Conservation (phyloP, 2,888 invertebrate genomes). For the Platycheirus rosarum region DNA sequence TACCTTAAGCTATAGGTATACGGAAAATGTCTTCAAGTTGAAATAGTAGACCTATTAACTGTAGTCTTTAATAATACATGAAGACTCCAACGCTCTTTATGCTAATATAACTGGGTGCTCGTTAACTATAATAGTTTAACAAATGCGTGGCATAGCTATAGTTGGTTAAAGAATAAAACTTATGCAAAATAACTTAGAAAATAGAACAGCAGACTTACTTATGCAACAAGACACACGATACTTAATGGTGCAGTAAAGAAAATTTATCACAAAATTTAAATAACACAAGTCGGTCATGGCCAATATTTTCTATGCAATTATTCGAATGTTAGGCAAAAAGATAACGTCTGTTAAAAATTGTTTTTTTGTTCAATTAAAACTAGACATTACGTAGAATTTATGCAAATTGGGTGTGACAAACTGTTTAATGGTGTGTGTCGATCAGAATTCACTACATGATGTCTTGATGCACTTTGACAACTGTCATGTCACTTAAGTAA, state of each 20-base stretch:
- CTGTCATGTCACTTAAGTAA: too few species aligned
- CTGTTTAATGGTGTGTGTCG: too few species aligned
- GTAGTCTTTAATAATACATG: slow-evolving; percentile 4
- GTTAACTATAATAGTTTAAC: background rate
- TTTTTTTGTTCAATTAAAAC: too few species aligned
- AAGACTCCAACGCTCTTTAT: slow-evolving; percentile 9
- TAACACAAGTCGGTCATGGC: slow-evolving; percentile 23
- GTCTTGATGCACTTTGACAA: too few species aligned
- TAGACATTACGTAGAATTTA: too few species aligned
- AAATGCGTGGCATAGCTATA: background rate
- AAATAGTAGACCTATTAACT: background rate
- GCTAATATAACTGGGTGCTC: background rate
- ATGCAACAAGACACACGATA: background rate
- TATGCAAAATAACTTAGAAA: slow-evolving; percentile 32
- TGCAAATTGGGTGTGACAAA: too few species aligned
- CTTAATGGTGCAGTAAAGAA: slow-evolving; percentile 9
- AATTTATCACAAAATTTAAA: slow-evolving; percentile 6
- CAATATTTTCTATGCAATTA: background rate
- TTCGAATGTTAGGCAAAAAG: too few species aligned
- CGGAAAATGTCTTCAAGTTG: slow-evolving; percentile 7
- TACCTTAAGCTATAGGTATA: background rate
- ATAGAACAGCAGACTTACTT: slow-evolving; percentile 11
- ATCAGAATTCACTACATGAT: too few species aligned
- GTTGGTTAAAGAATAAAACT: background rate
- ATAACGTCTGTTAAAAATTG: too few species aligned